Evolutionary conservation across 2,888 invertebrate genomes (phyloP).

Genomic region (Orthonychiurus folsomi): DNA sequence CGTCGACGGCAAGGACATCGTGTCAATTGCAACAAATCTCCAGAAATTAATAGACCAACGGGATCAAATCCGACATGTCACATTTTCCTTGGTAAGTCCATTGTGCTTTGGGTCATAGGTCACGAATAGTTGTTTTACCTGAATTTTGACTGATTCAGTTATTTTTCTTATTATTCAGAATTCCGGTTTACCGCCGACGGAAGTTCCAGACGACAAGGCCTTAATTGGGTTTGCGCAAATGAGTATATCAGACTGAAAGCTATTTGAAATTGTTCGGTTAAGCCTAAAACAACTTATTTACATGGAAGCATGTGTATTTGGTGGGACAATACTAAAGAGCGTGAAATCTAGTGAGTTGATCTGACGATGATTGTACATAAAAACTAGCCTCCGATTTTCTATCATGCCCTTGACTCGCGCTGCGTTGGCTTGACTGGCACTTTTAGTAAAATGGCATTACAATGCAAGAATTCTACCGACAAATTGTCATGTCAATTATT

Average conservation of each 20-base stretch:
- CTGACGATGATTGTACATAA: not conserved
- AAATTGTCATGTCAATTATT: too few species aligned
- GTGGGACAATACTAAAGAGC: too few species aligned
- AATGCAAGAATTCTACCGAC: not conserved
- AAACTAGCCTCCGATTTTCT: not conserved
- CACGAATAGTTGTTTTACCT: not conserved
- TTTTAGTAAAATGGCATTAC: not conserved
- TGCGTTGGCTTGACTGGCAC: not conserved
- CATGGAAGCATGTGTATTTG: not conserved
- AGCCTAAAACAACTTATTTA: slow-evolving; percentile 1
- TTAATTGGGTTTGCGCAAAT: slow-evolving; percentile 58
- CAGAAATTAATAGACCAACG: slow-evolving; percentile 79
- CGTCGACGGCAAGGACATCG: slow-evolving; percentile 81
- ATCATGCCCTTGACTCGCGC: not conserved
- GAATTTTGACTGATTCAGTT: not conserved
- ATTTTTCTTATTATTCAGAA: slow-evolving; percentile 47
- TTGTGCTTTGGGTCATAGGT: not conserved
- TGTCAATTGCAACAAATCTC: slow-evolving; percentile 84
- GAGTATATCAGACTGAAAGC: slow-evolving; percentile 14
- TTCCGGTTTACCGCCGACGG: slow-evolving; percentile 61
- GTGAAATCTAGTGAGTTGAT: not conserved
- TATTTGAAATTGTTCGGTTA: not conserved
- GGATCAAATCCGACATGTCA: slow-evolving; percentile 50
- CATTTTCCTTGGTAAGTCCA: slow-evolving; percentile 68
- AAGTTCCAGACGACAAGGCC: slow-evolving; percentile 85